Evolutionary conservation across 2,888 invertebrate species (phyloP).

Genomic region (Chrysina gloriosa): DNA sequence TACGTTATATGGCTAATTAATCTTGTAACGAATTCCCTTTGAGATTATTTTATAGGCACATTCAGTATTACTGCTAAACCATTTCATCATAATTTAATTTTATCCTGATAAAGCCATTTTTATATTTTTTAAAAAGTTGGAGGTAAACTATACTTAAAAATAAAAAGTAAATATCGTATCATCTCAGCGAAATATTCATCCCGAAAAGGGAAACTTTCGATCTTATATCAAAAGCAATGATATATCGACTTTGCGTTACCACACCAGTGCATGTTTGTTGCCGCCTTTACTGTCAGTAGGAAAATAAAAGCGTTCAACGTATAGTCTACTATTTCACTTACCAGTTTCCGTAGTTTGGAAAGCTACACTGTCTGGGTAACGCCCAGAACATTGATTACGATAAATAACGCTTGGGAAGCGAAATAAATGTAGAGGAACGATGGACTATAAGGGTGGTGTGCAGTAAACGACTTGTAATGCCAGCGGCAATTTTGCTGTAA

Average conservation of each 20-base stretch:
- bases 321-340: conserved; percentile 25
- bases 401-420: conserved; percentile 32
- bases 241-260: not conserved
- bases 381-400: conserved; percentile 39
- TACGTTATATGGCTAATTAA: no score
- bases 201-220: no score
- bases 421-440: conserved; percentile 30
- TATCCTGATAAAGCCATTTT: no score
- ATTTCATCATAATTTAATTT: no score
- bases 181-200: no score
- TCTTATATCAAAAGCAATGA: not conserved
- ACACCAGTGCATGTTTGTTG: not conserved
- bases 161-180: no score
- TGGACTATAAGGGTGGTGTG: not conserved
- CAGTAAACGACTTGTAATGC: not conserved
- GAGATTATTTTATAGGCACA: no score
- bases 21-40: no score
- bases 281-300: not conserved
- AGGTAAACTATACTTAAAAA: no score
- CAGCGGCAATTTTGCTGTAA: not conserved
- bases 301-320: conserved; percentile 9
- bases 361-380: conserved; percentile 31
- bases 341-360: conserved; percentile 22
- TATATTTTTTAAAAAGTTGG: no score
- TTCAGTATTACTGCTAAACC: no score